A percentile compares a stretch with the other conserved stretches of the same genome.
Conservation (phyloP, 2,797 vertebrate genomes). For the Limosa lapponica region DNA sequence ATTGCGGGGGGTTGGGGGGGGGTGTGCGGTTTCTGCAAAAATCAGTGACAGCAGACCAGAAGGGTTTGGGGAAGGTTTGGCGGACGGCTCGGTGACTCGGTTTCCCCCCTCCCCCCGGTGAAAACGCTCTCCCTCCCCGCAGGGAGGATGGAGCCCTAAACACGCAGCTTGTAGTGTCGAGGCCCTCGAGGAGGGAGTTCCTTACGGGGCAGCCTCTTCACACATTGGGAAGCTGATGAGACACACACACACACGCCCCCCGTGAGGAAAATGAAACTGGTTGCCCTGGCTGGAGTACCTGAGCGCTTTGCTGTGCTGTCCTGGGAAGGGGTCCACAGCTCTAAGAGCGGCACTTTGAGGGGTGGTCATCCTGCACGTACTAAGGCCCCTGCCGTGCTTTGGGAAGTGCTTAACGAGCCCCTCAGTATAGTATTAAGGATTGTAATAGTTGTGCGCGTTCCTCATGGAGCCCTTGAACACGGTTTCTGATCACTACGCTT, state of each 20-base stretch:
- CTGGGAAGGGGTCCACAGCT: neutral
- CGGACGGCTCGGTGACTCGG: neutral
- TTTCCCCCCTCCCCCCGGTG: neutral
- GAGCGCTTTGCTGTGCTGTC: neutral
- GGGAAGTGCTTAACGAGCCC: neutral
- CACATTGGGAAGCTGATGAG: neutral
- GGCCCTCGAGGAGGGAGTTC: neutral
- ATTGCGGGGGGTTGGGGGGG: neutral
- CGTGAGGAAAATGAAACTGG: neutral
- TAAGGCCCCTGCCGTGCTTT: neutral
- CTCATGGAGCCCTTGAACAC: neutral
- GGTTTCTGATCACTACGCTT: neutral
- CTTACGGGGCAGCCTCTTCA: neutral
- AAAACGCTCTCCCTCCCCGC: neutral
- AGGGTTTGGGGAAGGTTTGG: neutral
- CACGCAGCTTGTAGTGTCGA: rapidly evolving
- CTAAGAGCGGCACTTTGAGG: neutral
- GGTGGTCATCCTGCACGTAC: rapidly evolving
- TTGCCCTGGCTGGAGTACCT: neutral
- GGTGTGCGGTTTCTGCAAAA: neutral
- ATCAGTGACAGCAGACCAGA: neutral
- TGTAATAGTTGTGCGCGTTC: neutral
- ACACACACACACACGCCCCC: neutral
- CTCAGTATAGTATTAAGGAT: neutral
- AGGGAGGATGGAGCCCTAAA: neutral